phyloP scores from a whole-genome alignment of 1,140 invertebrate species.

The Whitmania pigra region DNA sequence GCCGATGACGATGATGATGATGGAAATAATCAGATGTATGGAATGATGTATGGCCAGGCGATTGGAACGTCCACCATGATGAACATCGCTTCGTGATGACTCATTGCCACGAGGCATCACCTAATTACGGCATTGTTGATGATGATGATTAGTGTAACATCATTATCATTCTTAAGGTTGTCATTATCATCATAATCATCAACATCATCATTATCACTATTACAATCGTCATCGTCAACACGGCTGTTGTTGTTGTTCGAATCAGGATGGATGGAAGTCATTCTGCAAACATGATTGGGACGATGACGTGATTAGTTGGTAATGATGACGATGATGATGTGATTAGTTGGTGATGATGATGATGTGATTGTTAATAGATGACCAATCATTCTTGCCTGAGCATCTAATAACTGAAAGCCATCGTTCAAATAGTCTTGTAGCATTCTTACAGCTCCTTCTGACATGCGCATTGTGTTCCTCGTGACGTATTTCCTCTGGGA shows the following conservation, averaged over 20 bases:
- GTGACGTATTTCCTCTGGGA: too few relatives aligned
- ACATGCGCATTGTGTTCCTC: too few relatives aligned
- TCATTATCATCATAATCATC: background rate
- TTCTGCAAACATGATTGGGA: background rate
- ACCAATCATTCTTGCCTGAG: too few relatives aligned
- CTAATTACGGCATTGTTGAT: too few relatives aligned
- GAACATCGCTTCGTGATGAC: background rate
- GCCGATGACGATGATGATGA: background rate
- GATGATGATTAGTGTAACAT: too few relatives aligned
- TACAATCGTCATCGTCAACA: background rate
- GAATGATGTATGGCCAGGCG: background rate
- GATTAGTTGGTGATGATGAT: too few relatives aligned
- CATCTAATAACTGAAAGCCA: too few relatives aligned
- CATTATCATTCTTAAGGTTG: background rate
- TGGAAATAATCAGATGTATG: background rate
- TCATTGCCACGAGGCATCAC: background rate
- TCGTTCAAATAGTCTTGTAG: too few relatives aligned
- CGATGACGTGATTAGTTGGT: too few relatives aligned
- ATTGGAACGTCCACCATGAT: background rate
- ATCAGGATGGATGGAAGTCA: background rate
- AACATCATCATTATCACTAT: background rate
- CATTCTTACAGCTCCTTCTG: too few relatives aligned
- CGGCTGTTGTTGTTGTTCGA: background rate
- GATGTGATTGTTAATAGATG: too few relatives aligned
- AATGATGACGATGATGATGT: too few relatives aligned